Evolutionary conservation across 2,888 invertebrate species (phyloP), one percentile per base, ranked within the genome.

Genomic region (Halocaridina rubra): DNA sequence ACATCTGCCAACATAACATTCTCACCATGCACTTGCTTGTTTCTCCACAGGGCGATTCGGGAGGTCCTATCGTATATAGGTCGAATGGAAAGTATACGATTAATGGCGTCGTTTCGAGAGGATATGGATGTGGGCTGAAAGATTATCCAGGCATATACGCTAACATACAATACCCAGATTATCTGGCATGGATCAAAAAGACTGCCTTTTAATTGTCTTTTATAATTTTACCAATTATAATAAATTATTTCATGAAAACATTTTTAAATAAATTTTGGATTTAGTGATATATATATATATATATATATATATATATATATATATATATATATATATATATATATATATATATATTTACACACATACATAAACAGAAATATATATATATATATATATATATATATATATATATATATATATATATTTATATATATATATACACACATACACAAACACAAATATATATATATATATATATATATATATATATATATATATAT

Each of bases 331-430:
- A 53, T 53, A 53, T 53, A 53, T 53, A 53, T 53, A 53, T 53
- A 53, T 53, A 53, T 53, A 53, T 53, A 53, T 53, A 53, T 53
- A 53, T 53, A 53, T 53, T n/a, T 53, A 8, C 19, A 53, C 8
- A 8, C 8, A 53, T 53, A 53, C 19, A 53, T 7, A 53, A 3
- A 53, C 53, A 53, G 13, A 53, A 3, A 53, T 53, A 53, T 8
- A 53, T 53, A 69, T 69, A 69, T 69, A 69, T 69, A 69, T 69
- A 69, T 69, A 69, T 69, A 69, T 69, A 69, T 69, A 69, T 69
- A 69, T 69, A 69, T 69, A 69, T 69, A 69, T 69, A 69, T 69
- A 69, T 69, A 69, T 69, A 69, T 69, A 69, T 69, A 69, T 27
- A 13, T 29, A 29, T 29, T 10, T 29, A 29, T 71, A 71, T 32